These are phyloP conservation scores for Monoplex corrugatus DNA, from an alignment of 2,888 invertebrate species.

Conservation along the genomic window DNA sequence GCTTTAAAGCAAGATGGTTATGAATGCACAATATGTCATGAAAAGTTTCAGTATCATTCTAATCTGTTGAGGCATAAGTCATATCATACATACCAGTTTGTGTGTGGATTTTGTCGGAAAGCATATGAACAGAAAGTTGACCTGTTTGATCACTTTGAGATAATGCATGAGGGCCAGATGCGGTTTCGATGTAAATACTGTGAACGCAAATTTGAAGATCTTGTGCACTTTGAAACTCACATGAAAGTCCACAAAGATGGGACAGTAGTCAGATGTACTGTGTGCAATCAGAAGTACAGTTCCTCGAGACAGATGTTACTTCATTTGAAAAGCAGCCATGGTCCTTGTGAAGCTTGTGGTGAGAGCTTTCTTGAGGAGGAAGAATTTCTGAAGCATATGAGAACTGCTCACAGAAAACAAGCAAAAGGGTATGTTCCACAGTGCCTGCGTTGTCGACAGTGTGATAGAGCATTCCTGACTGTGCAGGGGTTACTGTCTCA, in stretches of 20 bases:
- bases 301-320: background rate
- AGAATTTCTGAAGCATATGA: background rate
- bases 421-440: background rate
- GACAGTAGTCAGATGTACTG: constrained; percentile 17
- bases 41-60: background rate
- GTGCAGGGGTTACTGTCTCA: background rate
- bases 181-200: constrained; percentile 18
- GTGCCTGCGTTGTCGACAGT: background rate
- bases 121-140: constrained; percentile 18
- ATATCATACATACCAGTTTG: constrained; percentile 24
- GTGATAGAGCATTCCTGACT: background rate
- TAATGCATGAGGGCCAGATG: background rate
- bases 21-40: background rate
- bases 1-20: background rate
- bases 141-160: constrained; percentile 34
- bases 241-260: constrained; percentile 17
- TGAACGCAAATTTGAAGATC: constrained; percentile 2
- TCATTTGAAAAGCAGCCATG: constrained; percentile 24
- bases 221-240: constrained; percentile 5
- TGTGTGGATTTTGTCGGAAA: constrained; percentile 29
- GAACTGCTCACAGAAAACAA: background rate
- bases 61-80: constrained; percentile 4
- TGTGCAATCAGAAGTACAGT: constrained; percentile 12
- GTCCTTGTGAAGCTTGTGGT: constrained; percentile 26
- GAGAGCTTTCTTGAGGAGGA: background rate